Percentiles rank a stretch among this genome's conserved stretches.
Evolutionary conservation across 2,797 vertebrate genomes (phyloP).

Genomic region (Avahi laniger): DNA sequence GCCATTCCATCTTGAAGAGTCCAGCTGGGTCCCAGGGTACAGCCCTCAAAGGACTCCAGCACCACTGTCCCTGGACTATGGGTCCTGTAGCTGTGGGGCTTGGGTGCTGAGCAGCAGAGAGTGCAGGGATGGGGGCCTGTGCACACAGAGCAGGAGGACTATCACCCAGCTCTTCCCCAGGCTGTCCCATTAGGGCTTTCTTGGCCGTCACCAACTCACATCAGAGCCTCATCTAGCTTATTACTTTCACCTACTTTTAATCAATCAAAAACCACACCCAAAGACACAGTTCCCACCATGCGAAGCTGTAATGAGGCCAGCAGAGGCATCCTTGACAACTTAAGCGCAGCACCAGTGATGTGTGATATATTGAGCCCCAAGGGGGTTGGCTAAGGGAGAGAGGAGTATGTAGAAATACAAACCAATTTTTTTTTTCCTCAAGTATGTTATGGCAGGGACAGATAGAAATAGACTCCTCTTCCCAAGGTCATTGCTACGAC

Average conservation of each 20-base stretch:
- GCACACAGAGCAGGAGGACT: neutral
- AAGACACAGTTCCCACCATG: constrained; percentile 72
- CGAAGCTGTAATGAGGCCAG: constrained; percentile 62
- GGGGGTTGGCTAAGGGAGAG: constrained; percentile 48
- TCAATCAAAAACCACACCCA: constrained; percentile 66
- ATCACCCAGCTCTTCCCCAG: neutral
- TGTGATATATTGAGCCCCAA: constrained; percentile 53
- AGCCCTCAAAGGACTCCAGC: neutral
- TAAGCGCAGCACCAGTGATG: constrained; percentile 21
- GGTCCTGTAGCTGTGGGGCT: neutral
- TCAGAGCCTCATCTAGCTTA: constrained; percentile 70
- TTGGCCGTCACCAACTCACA: constrained; percentile 4
- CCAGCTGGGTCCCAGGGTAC: neutral
- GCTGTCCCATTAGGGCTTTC: neutral
- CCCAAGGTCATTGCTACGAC: neutral
- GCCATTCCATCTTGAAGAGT: neutral
- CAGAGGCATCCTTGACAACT: constrained; percentile 65
- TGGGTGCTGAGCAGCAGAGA: neutral
- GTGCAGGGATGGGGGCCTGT: neutral
- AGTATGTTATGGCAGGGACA: constrained; percentile 17
- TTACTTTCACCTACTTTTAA: constrained; percentile 65
- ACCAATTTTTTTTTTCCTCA: neutral
- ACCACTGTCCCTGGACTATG: neutral
- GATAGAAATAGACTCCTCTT: constrained; percentile 56
- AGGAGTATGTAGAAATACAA: constrained; percentile 39